A percentile compares a stretch with the other conserved stretches of the same genome.
These are phyloP conservation scores for Platycheirus rosarum DNA, from an alignment of 2,888 invertebrate genomes.

Conservation along the genomic window DNA sequence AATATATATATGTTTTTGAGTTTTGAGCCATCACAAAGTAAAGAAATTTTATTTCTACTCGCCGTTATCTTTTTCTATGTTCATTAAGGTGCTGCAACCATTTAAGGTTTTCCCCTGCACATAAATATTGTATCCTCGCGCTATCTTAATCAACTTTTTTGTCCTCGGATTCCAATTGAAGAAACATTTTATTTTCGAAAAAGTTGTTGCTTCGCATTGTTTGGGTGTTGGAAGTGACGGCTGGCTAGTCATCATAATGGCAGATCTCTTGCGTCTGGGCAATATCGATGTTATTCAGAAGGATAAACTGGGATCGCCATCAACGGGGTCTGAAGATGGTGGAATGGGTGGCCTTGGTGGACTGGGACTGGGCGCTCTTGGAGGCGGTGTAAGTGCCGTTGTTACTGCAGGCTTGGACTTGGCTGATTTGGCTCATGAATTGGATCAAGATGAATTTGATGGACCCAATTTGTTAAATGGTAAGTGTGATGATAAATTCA, in stretches of 20 bases:
- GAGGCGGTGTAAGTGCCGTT: constrained; percentile 84
- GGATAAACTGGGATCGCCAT: constrained; percentile 91
- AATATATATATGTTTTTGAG: constrained; percentile 36
- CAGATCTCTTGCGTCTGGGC: constrained; percentile 88
- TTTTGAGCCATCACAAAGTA: constrained; percentile 42
- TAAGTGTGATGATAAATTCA: constrained; percentile 76
- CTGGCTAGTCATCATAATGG: constrained; percentile 83
- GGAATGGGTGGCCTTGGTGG: constrained; percentile 83
- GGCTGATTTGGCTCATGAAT: constrained; percentile 86
- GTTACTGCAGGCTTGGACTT: constrained; percentile 83
- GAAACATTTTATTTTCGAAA: constrained; percentile 2
- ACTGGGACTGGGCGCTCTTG: constrained; percentile 78
- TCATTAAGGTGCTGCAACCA: constrained; percentile 64
- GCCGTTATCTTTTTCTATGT: constrained; percentile 27
- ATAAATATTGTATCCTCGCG: constrained; percentile 4
- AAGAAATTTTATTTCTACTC: constrained; percentile 36
- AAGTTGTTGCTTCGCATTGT: constrained; percentile 59
- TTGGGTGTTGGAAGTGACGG: constrained; percentile 22
- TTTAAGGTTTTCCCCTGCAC: constrained; percentile 63
- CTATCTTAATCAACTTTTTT: neutral
- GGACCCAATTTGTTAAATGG: constrained; percentile 86
- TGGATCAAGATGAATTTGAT: constrained; percentile 88
- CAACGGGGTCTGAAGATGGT: constrained; percentile 93
- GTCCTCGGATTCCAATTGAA: constrained; percentile 6
- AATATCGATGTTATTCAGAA: constrained; percentile 87